These are phyloP conservation scores for Syngnathus floridae DNA, from an alignment of 2,113 vertebrate genomes.

Conservation along the genomic window DNA sequence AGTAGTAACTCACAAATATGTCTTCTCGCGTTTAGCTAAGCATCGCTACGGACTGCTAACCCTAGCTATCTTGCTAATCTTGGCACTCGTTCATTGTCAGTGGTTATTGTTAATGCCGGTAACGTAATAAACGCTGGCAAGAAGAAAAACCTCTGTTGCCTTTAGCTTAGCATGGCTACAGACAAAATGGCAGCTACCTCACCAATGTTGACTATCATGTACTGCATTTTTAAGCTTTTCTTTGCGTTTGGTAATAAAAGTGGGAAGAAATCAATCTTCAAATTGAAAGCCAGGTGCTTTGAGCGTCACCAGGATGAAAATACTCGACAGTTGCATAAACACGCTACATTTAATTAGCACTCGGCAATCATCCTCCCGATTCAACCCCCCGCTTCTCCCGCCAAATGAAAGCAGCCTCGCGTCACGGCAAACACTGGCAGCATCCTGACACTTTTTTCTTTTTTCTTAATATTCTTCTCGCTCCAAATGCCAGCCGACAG, in stretches of 20 bases:
- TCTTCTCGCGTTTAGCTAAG: background rate
- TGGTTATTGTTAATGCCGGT: too few species aligned
- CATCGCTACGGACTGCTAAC: background rate
- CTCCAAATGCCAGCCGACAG: constrained; percentile 49
- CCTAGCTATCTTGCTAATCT: background rate
- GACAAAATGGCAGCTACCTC: too few species aligned
- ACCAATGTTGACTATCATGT: too few species aligned
- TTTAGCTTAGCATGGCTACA: too few species aligned
- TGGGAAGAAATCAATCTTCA: background rate
- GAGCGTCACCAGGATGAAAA: background rate
- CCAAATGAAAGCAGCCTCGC: background rate
- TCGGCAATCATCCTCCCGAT: background rate
- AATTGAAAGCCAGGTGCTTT: background rate
- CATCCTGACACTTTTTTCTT: constrained; percentile 28
- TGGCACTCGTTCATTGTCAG: too few species aligned
- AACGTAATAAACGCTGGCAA: too few species aligned
- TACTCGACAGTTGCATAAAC: background rate
- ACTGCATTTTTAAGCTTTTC: background rate
- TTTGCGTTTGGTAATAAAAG: too few species aligned
- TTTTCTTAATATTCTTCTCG: constrained; percentile 29
- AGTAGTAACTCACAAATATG: background rate
- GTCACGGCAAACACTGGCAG: constrained; percentile 13
- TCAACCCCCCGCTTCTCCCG: background rate
- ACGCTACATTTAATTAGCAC: background rate
- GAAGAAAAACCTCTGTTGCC: too few species aligned